Percentiles rank a stretch among this genome's conserved stretches.
These are phyloP conservation scores for Arrhamphus sclerolepis DNA, from an alignment of 2,797 vertebrate genomes.

Conservation along the genomic window DNA sequence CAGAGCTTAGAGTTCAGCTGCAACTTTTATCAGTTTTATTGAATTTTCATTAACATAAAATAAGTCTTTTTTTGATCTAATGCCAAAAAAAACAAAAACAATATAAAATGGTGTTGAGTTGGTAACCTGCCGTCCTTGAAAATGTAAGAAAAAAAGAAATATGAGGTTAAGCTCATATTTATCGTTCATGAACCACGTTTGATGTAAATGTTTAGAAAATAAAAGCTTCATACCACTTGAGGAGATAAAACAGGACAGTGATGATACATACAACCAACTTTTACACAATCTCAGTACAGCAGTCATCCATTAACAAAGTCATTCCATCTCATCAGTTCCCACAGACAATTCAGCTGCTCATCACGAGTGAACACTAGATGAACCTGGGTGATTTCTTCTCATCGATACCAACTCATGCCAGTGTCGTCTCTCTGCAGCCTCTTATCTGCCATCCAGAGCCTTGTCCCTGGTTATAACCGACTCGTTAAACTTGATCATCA, in stretches of 20 bases:
- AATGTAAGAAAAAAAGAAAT: no score
- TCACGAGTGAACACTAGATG: constrained; percentile 9
- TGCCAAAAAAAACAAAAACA: no score
- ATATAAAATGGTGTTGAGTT: no score
- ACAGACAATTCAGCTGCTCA: not conserved
- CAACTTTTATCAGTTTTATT: no score
- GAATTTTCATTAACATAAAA: no score
- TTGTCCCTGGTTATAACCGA: constrained; percentile 91
- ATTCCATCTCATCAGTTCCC: constrained; percentile 8
- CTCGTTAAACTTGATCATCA: constrained; percentile 97
- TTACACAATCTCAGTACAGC: constrained; percentile 14
- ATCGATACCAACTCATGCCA: not conserved
- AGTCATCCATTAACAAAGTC: constrained; percentile 5
- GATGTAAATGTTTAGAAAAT: no score
- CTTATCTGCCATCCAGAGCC: constrained; percentile 89
- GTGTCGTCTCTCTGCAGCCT: not conserved
- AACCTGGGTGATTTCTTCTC: constrained; percentile 7
- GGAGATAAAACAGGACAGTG: constrained; percentile 18
- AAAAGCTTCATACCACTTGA: no score
- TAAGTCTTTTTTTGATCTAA: no score
- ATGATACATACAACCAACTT: constrained; percentile 32
- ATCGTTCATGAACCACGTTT: no score
- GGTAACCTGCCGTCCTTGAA: no score
- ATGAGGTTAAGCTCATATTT: no score
- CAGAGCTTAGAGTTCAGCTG: no score